Conservation (phyloP, 2,797 vertebrate genomes). For the Gouania willdenowi region DNA sequence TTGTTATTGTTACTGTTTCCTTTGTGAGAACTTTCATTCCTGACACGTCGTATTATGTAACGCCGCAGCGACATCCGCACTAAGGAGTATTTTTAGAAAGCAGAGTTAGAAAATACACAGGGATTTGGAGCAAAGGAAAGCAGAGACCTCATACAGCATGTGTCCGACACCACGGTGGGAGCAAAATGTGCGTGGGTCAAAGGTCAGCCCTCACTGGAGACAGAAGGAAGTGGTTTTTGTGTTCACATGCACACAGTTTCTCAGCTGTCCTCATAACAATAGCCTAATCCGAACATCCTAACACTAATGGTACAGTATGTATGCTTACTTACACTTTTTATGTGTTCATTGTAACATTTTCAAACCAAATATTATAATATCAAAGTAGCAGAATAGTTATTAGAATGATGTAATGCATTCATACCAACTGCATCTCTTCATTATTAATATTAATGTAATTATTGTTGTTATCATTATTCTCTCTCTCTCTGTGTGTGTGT, state of each 20-base stretch:
- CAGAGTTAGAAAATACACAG: constrained; percentile 62
- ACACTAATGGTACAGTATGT: no score
- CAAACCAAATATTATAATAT: no score
- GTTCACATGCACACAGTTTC: constrained; percentile 53
- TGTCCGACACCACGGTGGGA: constrained; percentile 55
- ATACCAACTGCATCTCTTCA: no score
- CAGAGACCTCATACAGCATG: constrained; percentile 59
- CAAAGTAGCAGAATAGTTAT: no score
- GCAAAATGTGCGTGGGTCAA: constrained; percentile 59
- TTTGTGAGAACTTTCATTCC: constrained; percentile 54
- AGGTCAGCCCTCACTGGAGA: constrained; percentile 72
- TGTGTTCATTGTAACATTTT: no score
- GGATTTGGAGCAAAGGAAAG: constrained; percentile 58
- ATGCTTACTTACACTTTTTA: no score
- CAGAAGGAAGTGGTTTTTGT: constrained; percentile 64
- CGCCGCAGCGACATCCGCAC: constrained; percentile 59
- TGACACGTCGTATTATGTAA: constrained; percentile 70
- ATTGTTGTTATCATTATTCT: no score
- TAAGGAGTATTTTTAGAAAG: constrained; percentile 67
- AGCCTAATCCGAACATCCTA: no score
- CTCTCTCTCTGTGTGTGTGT: no score
- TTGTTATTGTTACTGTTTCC: constrained; percentile 64
- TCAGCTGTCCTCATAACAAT: constrained; percentile 28
- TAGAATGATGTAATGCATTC: no score
- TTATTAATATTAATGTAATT: no score